Evolutionary conservation across 2,888 invertebrate genomes (phyloP).

Genomic region (Eurytoma adleriae): DNA sequence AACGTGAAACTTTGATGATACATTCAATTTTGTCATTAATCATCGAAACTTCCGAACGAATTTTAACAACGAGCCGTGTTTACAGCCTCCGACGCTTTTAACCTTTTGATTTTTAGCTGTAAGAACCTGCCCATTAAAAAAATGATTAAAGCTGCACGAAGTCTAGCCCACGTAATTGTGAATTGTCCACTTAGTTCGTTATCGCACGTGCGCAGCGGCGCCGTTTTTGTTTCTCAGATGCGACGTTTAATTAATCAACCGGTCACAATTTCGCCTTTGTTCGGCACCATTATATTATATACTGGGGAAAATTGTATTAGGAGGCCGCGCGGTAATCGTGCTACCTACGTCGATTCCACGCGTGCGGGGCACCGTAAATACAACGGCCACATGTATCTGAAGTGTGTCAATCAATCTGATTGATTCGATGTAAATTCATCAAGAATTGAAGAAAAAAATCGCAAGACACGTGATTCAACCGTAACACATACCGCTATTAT

Average conservation of each 20-base stretch:
- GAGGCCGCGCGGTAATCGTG: too few relatives aligned
- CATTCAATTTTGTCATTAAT: too few relatives aligned
- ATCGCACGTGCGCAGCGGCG: neutral
- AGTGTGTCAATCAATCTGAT: slow-evolving; percentile 31
- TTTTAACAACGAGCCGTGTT: too few relatives aligned
- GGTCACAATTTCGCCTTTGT: neutral
- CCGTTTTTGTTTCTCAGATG: neutral
- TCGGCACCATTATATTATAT: neutral
- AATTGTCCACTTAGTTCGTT: slow-evolving; percentile 15
- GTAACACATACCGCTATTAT: neutral
- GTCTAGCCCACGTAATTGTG: neutral
- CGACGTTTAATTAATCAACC: slow-evolving; percentile 1
- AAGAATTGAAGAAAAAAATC: neutral
- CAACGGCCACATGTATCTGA: neutral
- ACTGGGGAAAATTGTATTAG: too few relatives aligned
- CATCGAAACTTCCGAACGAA: too few relatives aligned
- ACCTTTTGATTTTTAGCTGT: too few relatives aligned
- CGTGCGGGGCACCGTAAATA: slow-evolving; percentile 11
- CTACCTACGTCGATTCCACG: too few relatives aligned
- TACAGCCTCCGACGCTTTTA: too few relatives aligned
- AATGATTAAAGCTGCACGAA: too few relatives aligned
- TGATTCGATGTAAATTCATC: slow-evolving; percentile 28
- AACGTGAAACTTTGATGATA: too few relatives aligned
- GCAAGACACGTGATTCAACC: neutral
- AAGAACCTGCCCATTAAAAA: too few relatives aligned